phyloP scores from a whole-genome alignment of 2,113 vertebrate species.

The Microcebus lehilahytsara region DNA sequence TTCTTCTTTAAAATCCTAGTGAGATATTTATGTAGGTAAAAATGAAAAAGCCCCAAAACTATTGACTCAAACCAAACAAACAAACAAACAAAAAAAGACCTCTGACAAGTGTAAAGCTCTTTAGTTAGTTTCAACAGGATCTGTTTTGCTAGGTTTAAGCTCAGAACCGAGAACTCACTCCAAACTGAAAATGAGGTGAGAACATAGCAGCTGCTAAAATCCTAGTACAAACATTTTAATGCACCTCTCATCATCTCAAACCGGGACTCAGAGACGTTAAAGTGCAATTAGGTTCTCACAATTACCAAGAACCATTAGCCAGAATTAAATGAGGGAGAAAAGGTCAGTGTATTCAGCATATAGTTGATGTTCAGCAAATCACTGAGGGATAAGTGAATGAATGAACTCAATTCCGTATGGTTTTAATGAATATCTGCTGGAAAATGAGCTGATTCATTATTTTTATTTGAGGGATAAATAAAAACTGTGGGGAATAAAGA shows the following conservation, averaged over 20 bases:
- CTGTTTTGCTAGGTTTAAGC: not conserved
- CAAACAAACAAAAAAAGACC: not conserved
- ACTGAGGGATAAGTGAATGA: not conserved
- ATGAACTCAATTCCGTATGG: not conserved
- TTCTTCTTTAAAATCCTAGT: not conserved
- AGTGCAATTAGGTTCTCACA: not conserved
- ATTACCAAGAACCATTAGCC: not conserved
- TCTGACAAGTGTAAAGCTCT: not conserved
- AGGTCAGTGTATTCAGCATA: fast-evolving
- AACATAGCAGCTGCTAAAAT: not conserved
- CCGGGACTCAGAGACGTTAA: not conserved
- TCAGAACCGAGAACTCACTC: not conserved
- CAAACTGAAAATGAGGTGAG: not conserved
- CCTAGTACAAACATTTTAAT: not conserved
- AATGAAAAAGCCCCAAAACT: not conserved
- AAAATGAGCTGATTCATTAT: not conserved
- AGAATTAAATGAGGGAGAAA: not conserved
- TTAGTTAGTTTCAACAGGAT: not conserved
- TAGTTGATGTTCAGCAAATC: not conserved
- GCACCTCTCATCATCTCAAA: not conserved
- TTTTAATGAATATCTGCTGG: not conserved
- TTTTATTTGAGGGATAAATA: not conserved
- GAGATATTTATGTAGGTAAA: not conserved
- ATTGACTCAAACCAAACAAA: not conserved
- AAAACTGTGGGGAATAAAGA: not conserved